A percentile compares a stretch with the other conserved stretches of the same genome.
Conservation (phyloP, 2,888 invertebrate genomes). For the Ophion ventricosus region DNA sequence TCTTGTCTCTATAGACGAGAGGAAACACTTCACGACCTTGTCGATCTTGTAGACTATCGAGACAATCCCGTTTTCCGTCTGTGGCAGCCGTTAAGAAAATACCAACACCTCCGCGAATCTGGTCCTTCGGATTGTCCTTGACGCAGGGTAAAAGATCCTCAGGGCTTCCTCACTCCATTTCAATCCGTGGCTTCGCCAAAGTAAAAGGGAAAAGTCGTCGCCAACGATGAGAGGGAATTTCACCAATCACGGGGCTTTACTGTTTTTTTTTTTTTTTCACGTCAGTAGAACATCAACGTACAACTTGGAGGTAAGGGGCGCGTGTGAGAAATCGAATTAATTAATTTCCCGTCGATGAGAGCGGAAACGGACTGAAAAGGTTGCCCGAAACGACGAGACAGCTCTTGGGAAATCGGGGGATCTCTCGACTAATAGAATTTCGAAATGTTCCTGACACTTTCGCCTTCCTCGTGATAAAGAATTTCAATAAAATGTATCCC, state of each 20-base stretch:
- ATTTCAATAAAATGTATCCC: constrained; percentile 29
- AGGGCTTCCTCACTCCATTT: constrained; percentile 46
- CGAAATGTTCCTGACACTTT: constrained; percentile 29
- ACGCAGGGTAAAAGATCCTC: constrained; percentile 52
- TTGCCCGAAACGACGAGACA: constrained; percentile 20
- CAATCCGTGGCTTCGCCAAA: constrained; percentile 1
- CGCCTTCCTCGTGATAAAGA: constrained; percentile 1
- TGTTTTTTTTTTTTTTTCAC: constrained; percentile 36
- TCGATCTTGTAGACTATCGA: constrained; percentile 51
- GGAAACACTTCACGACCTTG: constrained; percentile 5
- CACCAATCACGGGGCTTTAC: constrained; percentile 47
- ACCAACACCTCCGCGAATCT: background rate
- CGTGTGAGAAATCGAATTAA: constrained; percentile 52
- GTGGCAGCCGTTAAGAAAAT: constrained; percentile 11
- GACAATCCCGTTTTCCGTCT: constrained; percentile 34
- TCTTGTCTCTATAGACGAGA: constrained; percentile 2
- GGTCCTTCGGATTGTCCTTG: constrained; percentile 62
- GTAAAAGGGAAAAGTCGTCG: constrained; percentile 4
- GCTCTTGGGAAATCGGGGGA: background rate
- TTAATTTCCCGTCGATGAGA: constrained; percentile 52
- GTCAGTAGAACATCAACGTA: background rate
- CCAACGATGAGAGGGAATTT: constrained; percentile 67
- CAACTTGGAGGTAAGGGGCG: background rate
- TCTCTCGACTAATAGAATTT: constrained; percentile 44
- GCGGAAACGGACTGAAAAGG: constrained; percentile 10